These are phyloP conservation scores for Paracentrotus lividus DNA, from an alignment of 53 echinoderm and acorn worm species.

Conservation along the genomic window DNA sequence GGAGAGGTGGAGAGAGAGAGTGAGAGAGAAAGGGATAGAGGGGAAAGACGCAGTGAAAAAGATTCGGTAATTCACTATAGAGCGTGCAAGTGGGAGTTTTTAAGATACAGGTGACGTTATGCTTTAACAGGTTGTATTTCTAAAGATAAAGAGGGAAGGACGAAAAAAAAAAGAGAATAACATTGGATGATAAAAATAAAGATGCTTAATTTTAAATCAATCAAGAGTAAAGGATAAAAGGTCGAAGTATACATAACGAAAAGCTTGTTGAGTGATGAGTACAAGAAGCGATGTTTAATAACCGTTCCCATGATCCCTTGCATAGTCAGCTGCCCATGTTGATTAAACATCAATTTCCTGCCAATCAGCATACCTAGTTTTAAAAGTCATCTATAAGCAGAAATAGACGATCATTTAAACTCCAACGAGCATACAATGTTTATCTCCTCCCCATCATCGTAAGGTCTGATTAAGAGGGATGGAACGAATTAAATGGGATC, in stretches of 20 bases:
- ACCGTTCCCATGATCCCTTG: neutral
- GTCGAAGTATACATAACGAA: neutral
- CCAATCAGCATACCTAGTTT: constrained; percentile 16
- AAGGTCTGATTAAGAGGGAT: constrained; percentile 13
- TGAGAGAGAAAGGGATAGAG: neutral
- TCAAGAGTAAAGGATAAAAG: neutral
- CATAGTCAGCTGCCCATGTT: neutral
- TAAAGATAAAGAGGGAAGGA: neutral
- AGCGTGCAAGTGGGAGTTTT: no score
- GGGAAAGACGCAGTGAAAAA: no score
- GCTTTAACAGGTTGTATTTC: no score
- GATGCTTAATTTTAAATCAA: neutral
- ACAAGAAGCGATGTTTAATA: neutral
- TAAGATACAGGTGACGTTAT: no score
- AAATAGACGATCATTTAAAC: constrained; percentile 16
- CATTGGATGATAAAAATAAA: no score
- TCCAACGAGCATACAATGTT: neutral
- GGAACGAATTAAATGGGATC: constrained; percentile 8
- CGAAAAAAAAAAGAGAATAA: neutral
- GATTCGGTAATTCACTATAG: no score
- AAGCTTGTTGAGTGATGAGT: neutral
- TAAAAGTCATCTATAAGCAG: neutral
- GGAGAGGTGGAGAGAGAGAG: neutral
- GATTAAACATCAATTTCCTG: constrained; percentile 31
- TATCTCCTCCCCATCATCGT: constrained; percentile 4